Base-by-base conservation (phyloP, 2,797 vertebrate genomes). In the Streptopelia turtur region DNA sequence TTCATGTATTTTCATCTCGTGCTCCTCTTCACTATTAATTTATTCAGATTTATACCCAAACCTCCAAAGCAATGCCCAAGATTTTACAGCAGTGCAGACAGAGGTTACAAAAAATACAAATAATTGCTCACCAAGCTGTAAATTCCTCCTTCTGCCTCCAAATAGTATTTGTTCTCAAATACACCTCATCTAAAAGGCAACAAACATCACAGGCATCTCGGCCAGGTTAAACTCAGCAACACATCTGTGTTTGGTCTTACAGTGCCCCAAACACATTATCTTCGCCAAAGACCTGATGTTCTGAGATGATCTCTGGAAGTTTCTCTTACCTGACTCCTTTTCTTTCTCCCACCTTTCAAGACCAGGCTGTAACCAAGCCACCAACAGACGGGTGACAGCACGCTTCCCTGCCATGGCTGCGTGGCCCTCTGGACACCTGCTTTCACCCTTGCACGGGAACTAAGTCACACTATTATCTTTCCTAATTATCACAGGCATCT, bases 341-440 rank as follows among this genome's bases (percentile, higher is more conserved):
- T 55, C 43, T 25, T 86, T 27, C 64, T 76, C 35, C 10, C 4
- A 7, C 28, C 30, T 61, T 50, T 72, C 86, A 43, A 63, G 16
- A 10, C 35, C 50, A 72, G 31, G 27, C 52, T 79, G 55, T n/a
- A 39, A 21, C 13, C 52, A 63, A 71, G 64, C 30, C n/a, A 52
- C 11, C 3, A 4, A 50, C 43, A 63, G 39, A 45, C 0, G 1
- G 31, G 43, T 0, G 5, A 25, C 37, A 79, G 43, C 24, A 77
- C 4, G 1, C 17, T 45, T 23, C 59, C 12, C 30, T 55, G 74
- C 25, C 27, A 13, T 9, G 7, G 11, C 33, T 64, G 28, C 1
- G 0, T 11, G n/a, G 35, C 30, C 65, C 5, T 0, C 39, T 41
- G 52, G 33, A 50, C 1, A 1, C 16, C 22, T 10, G 1, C 30